Percentiles rank a stretch among this genome's conserved stretches.
phyloP scores from a whole-genome alignment of 2,113 vertebrate species.

The Ptyas mucosa region DNA sequence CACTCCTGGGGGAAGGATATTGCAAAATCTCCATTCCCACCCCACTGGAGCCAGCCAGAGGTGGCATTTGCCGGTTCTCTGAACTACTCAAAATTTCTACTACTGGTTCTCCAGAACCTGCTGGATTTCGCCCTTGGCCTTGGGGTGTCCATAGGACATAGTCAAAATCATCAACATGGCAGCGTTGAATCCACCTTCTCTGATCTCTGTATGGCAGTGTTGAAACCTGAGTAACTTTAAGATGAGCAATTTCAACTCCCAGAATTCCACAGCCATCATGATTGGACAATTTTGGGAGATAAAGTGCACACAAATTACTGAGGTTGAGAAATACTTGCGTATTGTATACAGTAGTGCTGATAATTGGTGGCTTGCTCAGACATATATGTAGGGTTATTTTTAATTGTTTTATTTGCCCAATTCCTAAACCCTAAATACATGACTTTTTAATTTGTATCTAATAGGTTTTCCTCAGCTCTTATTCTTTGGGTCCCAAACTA shows the following conservation, averaged over 20 bases:
- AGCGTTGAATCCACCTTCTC: neutral
- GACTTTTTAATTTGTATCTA: neutral
- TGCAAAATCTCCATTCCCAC: too few relatives aligned
- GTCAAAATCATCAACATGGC: neutral
- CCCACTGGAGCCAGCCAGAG: too few relatives aligned
- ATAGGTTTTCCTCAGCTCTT: neutral
- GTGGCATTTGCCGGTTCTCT: too few relatives aligned
- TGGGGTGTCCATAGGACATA: neutral
- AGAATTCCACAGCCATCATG: neutral
- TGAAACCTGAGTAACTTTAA: neutral
- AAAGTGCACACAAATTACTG: neutral
- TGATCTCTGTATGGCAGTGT: neutral
- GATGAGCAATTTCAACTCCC: neutral
- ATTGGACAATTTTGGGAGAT: too few relatives aligned
- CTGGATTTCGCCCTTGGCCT: too few relatives aligned
- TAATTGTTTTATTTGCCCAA: neutral
- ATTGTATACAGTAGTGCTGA: neutral
- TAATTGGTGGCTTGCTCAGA: neutral
- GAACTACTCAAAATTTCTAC: too few relatives aligned
- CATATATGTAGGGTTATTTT: neutral
- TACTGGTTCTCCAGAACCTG: too few relatives aligned
- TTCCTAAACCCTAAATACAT: neutral
- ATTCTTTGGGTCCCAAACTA: neutral
- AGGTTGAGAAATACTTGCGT: neutral
- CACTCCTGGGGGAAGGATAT: too few relatives aligned